Evolutionary conservation across 2,797 vertebrate species (phyloP).

Genomic region (Siniperca scherzeri): DNA sequence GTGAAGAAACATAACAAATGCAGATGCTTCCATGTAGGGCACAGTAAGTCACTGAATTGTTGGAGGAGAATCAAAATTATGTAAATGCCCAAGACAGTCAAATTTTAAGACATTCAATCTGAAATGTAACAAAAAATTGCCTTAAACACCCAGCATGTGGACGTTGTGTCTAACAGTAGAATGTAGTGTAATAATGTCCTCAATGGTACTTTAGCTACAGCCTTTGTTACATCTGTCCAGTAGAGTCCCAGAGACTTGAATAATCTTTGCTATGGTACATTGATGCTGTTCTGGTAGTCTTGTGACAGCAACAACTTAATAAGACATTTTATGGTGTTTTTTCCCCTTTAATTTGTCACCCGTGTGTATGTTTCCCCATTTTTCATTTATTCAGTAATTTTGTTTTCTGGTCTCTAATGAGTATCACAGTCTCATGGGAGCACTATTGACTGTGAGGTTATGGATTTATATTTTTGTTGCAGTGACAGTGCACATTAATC

Average conservation of each 20-base stretch:
- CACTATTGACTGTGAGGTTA: background rate
- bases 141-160: background rate
- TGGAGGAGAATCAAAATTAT: background rate
- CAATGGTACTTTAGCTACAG: background rate
- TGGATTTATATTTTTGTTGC: conserved; percentile 8
- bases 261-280: no score
- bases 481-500: background rate
- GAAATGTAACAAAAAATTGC: no score
- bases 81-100: background rate
- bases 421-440: background rate
- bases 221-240: background rate
- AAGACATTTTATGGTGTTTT: background rate
- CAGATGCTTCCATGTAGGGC: background rate
- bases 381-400: background rate
- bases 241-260: background rate
- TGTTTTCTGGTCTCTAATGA: background rate
- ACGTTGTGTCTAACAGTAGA: background rate
- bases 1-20: background rate
- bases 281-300: background rate
- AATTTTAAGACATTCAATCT: background rate
- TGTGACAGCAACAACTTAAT: background rate
- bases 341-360: background rate
- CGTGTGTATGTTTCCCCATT: background rate
- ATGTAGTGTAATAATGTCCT: background rate
- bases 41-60: background rate